Evolutionary conservation across 2,888 invertebrate species (phyloP), one percentile per base, ranked within the genome.

Genomic region (Polyploca ridens): DNA sequence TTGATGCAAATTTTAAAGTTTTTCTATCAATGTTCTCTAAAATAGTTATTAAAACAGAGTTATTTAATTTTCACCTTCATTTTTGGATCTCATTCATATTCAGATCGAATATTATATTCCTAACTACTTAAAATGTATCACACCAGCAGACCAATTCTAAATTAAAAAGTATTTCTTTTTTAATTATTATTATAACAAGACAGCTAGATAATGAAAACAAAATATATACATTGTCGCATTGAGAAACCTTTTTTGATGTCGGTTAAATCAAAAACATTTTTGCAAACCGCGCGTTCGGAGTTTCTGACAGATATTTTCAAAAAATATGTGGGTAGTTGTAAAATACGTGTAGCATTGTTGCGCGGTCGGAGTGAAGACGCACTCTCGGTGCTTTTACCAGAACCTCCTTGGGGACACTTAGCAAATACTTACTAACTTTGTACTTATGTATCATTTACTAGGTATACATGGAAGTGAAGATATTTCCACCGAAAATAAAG

Each of bases 311-410:
- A 41, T 10, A 54, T 19, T 16, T 54, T 54, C 3, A 54, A 54
- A 54, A 54, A 54, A 54, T 8, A 19, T 54, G 54, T 16, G n/a
- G 16, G 16, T 54, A 54, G 54, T 19, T 10, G 19, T 54, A 54
- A 54, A 54, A 54, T 49, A 49, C 49, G n/a, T 19, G 54, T 19
- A 19, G 54, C 54, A 19, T 54, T 54, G 54, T 54, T 19, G 8
- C 10, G 10, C 54, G 54, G 19, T 19, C 2, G 54, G 19, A 54
- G 10, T 54, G 19, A 19, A 7, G 54, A 54, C 54, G 54, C 54
- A 54, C 54, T 54, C 62, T 62, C 62, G 46, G 1, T 46, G 62
- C 62, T 62, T 62, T 62, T 62, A 62, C 62, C 27, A 62, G 49
- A 62, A 46, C 33, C 44, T 62, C 62, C 62, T 38, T 14, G 27